phyloP scores from a whole-genome alignment of 2,113 vertebrate species.

The Scophthalmus maximus region DNA sequence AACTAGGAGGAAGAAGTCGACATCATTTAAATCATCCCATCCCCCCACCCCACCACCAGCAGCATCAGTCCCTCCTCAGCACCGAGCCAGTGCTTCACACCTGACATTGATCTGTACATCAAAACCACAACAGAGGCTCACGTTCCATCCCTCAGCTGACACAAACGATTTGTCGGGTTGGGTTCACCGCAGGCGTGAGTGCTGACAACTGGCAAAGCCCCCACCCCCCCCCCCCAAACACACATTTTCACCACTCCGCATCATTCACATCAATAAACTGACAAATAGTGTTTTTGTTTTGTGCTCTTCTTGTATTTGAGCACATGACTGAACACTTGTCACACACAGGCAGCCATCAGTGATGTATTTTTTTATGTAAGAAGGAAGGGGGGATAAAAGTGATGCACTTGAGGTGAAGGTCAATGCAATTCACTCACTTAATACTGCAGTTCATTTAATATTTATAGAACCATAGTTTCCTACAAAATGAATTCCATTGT shows the following conservation, averaged over 20 bases:
- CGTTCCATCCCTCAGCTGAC: slow-evolving; percentile 70
- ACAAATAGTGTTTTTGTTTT: slow-evolving; percentile 62
- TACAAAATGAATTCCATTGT: slow-evolving; percentile 23
- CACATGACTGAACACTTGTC: slow-evolving; percentile 55
- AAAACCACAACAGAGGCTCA: slow-evolving; percentile 70
- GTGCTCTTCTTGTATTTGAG: slow-evolving; percentile 45
- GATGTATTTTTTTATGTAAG: slow-evolving; percentile 40
- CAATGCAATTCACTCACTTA: slow-evolving; percentile 27
- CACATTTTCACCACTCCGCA: slow-evolving; percentile 9
- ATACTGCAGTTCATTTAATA: slow-evolving; percentile 40
- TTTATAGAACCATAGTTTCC: slow-evolving; percentile 33
- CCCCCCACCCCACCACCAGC: background rate
- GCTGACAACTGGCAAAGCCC: slow-evolving; percentile 51
- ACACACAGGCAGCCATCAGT: slow-evolving; percentile 40
- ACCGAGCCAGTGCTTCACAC: slow-evolving; percentile 34
- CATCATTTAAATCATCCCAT: slow-evolving; percentile 36
- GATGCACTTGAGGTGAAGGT: slow-evolving; percentile 22
- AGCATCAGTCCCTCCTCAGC: slow-evolving; percentile 6
- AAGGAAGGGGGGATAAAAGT: background rate
- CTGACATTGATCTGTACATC: slow-evolving; percentile 74
- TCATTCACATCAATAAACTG: too few species aligned
- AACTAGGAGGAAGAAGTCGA: slow-evolving; percentile 15
- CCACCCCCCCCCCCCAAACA: background rate
- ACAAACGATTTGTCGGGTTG: slow-evolving; percentile 71
- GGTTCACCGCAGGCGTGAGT: slow-evolving; percentile 26